These are phyloP conservation scores for Epinephelus cyanopodus DNA, from an alignment of 2,113 vertebrate genomes.

Conservation along the genomic window DNA sequence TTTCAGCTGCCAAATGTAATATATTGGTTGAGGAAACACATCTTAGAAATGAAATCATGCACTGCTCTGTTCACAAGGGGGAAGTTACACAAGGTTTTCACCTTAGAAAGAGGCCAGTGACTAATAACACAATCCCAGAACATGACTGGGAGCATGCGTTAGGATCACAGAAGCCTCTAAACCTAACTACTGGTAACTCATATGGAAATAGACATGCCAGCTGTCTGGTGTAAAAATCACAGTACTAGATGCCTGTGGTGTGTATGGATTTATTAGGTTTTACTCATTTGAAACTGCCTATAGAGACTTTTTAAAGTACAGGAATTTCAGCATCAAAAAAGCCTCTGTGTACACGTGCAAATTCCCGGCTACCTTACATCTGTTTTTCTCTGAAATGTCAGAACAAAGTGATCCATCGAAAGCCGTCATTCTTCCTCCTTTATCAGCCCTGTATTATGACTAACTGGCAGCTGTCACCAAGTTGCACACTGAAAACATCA, in stretches of 20 bases:
- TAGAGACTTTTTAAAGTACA: slow-evolving; percentile 10
- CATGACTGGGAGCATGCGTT: not conserved
- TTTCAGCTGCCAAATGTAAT: not conserved
- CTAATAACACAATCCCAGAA: not conserved
- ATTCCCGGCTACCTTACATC: slow-evolving; percentile 2
- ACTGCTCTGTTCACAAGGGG: not conserved
- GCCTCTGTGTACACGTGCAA: not conserved
- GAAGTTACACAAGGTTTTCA: not conserved
- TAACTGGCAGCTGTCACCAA: slow-evolving; percentile 50
- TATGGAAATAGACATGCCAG: not conserved
- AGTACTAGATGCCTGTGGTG: not conserved
- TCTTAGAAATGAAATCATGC: slow-evolving; percentile 9
- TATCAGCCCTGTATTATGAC: slow-evolving; percentile 37
- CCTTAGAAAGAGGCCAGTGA: not conserved
- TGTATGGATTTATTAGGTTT: not conserved
- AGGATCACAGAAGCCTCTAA: not conserved
- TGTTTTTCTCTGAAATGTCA: slow-evolving; percentile 30
- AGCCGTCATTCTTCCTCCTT: slow-evolving; percentile 31
- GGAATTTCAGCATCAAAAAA: not conserved
- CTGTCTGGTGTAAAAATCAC: not conserved
- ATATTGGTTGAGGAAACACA: slow-evolving; percentile 13
- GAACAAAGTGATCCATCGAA: slow-evolving; percentile 28
- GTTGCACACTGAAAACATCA: slow-evolving; percentile 23
- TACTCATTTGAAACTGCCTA: not conserved
- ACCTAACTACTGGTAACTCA: not conserved